Percentiles rank a stretch among this genome's conserved stretches.
These are phyloP conservation scores for Oryzias celebensis DNA, from an alignment of 2,113 vertebrate species.

Conservation along the genomic window DNA sequence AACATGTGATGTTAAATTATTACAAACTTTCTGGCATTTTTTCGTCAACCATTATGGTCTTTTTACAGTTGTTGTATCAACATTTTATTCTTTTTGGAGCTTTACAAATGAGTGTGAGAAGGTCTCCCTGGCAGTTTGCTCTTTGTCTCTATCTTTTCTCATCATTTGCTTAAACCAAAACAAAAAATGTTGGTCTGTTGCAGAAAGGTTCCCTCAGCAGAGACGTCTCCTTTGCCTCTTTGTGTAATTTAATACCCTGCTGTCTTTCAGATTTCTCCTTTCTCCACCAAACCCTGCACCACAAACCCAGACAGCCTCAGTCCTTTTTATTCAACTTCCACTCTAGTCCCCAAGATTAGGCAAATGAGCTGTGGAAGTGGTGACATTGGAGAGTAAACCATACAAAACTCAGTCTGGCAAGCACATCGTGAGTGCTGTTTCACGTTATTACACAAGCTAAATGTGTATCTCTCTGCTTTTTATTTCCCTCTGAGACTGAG, in stretches of 20 bases:
- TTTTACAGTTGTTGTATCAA: not conserved
- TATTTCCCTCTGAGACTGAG: too few species aligned
- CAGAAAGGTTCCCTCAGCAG: constrained; percentile 67
- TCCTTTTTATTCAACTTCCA: constrained; percentile 81
- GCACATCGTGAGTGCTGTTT: constrained; percentile 45
- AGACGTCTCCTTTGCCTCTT: constrained; percentile 76
- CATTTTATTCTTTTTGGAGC: constrained; percentile 9
- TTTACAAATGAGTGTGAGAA: constrained; percentile 14
- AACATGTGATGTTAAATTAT: not conserved
- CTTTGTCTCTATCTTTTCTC: constrained; percentile 37
- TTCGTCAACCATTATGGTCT: not conserved
- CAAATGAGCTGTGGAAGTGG: constrained; percentile 77
- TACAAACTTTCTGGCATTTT: not conserved
- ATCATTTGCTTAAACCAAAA: constrained; percentile 69
- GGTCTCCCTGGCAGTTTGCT: constrained; percentile 45
- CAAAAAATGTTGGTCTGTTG: constrained; percentile 77
- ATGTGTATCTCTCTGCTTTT: not conserved
- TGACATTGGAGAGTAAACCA: constrained; percentile 34
- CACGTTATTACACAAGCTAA: constrained; percentile 23
- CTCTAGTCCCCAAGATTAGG: constrained; percentile 85
- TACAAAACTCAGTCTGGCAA: constrained; percentile 11
- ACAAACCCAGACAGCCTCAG: constrained; percentile 68
- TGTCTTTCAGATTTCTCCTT: constrained; percentile 70
- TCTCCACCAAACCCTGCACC: constrained; percentile 40
- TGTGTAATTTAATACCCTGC: constrained; percentile 80